A percentile compares a stretch with the other conserved stretches of the same genome.
Conservation (phyloP, 2,888 invertebrate genomes). For the Drosophila dives region DNA sequence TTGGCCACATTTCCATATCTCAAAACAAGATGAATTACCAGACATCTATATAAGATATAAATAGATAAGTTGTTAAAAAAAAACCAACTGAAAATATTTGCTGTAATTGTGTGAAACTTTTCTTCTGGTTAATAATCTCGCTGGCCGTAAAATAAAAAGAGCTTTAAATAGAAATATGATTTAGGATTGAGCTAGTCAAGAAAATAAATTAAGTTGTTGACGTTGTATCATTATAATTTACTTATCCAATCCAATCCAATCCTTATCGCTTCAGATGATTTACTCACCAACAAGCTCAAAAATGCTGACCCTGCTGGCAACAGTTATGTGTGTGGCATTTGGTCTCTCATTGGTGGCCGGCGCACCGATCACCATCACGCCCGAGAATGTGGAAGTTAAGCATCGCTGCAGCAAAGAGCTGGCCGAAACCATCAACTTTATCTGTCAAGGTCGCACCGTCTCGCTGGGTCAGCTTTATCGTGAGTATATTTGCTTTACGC, state of each 20-base stretch:
- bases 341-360: conserved; percentile 44
- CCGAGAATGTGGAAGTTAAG: conserved; percentile 56
- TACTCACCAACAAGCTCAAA: conserved; percentile 40
- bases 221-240: neutral
- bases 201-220: neutral
- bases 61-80: no score
- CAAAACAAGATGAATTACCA: neutral
- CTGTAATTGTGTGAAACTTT: neutral
- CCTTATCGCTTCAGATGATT: conserved; percentile 68
- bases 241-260: neutral
- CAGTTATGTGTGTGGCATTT: conserved; percentile 51
- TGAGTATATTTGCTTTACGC: conserved; percentile 61
- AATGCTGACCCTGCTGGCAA: conserved; percentile 52
- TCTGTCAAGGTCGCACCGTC: conserved; percentile 77
- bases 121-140: neutral
- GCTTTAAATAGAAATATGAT: neutral
- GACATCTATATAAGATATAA: neutral
- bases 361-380: conserved; percentile 33
- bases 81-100: neutral
- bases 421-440: conserved; percentile 73
- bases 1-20: neutral
- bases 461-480: conserved; percentile 76
- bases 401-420: conserved; percentile 80
- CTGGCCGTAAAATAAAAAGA: neutral
- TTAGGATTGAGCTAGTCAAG: neutral